These are phyloP conservation scores for Amiota communis DNA, from an alignment of 2,888 invertebrate genomes.

Conservation along the genomic window DNA sequence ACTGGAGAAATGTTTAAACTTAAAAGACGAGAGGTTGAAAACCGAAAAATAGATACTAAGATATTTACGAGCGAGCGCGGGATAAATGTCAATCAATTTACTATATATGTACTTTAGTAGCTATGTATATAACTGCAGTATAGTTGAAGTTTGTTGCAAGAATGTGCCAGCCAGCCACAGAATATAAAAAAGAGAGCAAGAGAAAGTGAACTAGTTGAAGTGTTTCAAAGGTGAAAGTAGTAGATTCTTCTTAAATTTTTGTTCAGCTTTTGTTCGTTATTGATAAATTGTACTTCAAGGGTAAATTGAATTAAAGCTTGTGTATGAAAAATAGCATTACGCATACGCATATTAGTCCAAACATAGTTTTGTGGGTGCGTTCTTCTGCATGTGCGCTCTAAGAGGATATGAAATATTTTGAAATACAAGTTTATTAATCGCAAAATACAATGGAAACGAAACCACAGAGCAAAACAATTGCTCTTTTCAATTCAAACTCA, in stretches of 20 bases:
- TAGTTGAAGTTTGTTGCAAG: not conserved
- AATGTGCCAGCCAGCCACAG: no score
- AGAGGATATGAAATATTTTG: no score
- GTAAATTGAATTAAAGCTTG: not conserved
- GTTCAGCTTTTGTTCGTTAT: not conserved
- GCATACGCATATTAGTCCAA: not conserved
- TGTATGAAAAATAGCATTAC: not conserved
- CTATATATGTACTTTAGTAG: no score
- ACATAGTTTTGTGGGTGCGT: not conserved
- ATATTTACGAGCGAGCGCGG: constrained; percentile 26
- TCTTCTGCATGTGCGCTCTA: not conserved
- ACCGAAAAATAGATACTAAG: constrained; percentile 25
- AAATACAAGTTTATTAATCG: no score
- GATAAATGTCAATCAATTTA: constrained; percentile 60
- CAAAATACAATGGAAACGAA: no score
- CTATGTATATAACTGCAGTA: no score
- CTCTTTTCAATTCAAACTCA: no score
- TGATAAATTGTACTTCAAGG: not conserved
- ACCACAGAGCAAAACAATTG: no score
- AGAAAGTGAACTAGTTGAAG: not conserved
- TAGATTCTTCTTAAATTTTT: not conserved
- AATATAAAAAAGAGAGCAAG: no score
- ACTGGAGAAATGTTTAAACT: constrained; percentile 26
- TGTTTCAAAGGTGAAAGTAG: not conserved
- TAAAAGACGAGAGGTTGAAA: not conserved